phyloP scores from a whole-genome alignment of 2,888 invertebrate genomes.

The Drosophila mimetica region DNA sequence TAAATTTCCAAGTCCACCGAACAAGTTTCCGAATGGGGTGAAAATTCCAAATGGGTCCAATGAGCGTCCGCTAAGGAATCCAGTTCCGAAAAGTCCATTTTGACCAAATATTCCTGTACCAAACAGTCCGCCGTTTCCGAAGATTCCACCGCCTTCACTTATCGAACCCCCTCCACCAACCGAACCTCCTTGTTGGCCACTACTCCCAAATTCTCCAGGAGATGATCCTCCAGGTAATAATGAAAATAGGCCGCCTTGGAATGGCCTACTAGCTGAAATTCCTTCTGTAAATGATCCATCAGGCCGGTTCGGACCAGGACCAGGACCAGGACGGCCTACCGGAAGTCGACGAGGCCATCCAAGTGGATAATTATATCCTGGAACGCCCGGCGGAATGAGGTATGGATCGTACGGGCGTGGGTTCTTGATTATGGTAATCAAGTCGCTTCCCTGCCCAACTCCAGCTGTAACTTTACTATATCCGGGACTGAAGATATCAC shows the following conservation, averaged over 20 bases:
- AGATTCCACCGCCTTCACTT: background rate
- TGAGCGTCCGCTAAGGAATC: constrained; percentile 8
- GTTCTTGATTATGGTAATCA: constrained; percentile 45
- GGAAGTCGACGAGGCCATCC: background rate
- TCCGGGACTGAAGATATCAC: background rate
- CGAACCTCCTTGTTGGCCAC: too few relatives aligned
- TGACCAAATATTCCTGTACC: constrained; percentile 20
- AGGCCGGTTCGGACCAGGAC: background rate
- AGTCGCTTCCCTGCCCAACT: constrained; percentile 36
- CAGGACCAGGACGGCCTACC: background rate
- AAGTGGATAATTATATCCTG: background rate
- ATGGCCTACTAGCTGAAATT: background rate
- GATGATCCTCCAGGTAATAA: too few relatives aligned
- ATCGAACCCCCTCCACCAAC: background rate
- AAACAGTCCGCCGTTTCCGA: constrained; percentile 12
- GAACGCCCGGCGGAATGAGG: constrained; percentile 11
- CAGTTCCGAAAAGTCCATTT: constrained; percentile 22
- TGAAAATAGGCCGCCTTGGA: too few relatives aligned
- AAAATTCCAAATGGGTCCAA: constrained; percentile 26
- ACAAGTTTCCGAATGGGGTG: constrained; percentile 25
- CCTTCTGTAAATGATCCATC: background rate
- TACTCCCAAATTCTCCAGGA: too few relatives aligned
- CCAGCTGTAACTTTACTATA: constrained; percentile 13
- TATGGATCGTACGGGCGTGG: constrained; percentile 5
- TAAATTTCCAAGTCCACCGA: constrained; percentile 14